Base-by-base conservation (phyloP, 2,113 vertebrate species). In the Leptobrachium ailaonicum region DNA sequence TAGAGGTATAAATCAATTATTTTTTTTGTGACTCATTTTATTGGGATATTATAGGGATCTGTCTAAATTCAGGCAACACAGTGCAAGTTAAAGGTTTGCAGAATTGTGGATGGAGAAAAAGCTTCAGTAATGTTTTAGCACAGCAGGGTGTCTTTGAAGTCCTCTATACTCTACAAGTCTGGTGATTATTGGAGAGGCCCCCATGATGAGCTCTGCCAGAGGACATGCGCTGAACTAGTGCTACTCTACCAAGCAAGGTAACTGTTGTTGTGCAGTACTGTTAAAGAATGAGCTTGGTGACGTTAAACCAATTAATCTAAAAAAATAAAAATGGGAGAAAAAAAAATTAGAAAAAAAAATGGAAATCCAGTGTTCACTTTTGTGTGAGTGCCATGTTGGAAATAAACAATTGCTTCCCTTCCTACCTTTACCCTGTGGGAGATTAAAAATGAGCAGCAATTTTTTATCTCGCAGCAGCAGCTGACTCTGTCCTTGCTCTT, bases 361-460 rank as follows among this genome's bases (percentile, higher is more conserved):
- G n/a, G 75, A 82, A 75, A 66, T 82, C 80, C 1, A 45, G 81
- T 85, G 84, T 74, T 85, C 76, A 83, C 75, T 83, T 85, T 83
- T 82, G 71, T 86, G 80, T 83, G 71, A 1, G 0, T 81, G 66
- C 83, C 73, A 69, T 76, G 83, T 83, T 87, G 84, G 86, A 86
- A 86, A 87, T 82, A 85, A 86, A 80, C 83, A 10, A 87, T 72
- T 83, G 67, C 77, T 85, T 88, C 83, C 50, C 79, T 71, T 85
- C 76, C 82, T 81, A 75, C 79, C 41, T 67, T 81, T 43, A 75
- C 79, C 66, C 79, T 41, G 71, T 82, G 80, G 41, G 78, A 84
- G 62, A 90, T 87, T 86, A 85, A 88, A 74, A 88, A 85, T 85
- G 81, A 86, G 71, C 60, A 82, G 79, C 82, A 86, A 85, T 88